These are phyloP conservation scores for Chironomus tepperi DNA, from an alignment of 1,140 invertebrate species.

Conservation along the genomic window DNA sequence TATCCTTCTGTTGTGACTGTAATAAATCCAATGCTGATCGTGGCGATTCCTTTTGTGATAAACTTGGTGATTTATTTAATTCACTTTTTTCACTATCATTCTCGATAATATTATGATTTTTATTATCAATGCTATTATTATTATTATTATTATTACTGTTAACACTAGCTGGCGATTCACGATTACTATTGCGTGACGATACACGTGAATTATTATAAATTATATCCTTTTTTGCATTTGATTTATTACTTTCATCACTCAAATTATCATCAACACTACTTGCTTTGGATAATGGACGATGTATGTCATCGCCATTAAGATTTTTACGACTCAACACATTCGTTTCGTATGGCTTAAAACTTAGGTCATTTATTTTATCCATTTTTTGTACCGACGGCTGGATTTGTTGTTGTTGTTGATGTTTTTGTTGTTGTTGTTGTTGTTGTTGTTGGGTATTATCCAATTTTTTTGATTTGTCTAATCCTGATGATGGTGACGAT, in stretches of 20 bases:
- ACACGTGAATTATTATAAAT: slow-evolving; percentile 35
- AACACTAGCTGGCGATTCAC: slow-evolving; percentile 41
- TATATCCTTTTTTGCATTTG: slow-evolving; percentile 34
- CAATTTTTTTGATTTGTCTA: slow-evolving; percentile 41
- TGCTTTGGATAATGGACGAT: slow-evolving; percentile 56
- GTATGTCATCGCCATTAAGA: slow-evolving; percentile 44
- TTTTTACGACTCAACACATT: slow-evolving; percentile 62
- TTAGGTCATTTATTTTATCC: slow-evolving; percentile 41
- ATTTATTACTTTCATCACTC: slow-evolving; percentile 35
- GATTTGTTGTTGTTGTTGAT: slow-evolving; percentile 41
- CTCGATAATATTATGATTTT: slow-evolving; percentile 28
- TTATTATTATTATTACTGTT: slow-evolving; percentile 28
- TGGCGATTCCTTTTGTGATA: slow-evolving; percentile 54
- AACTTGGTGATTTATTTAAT: slow-evolving; percentile 44
- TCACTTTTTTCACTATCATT: slow-evolving; percentile 30
- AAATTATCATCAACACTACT: slow-evolving; percentile 48
- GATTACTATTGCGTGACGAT: slow-evolving; percentile 44
- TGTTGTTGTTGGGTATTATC: slow-evolving; percentile 46
- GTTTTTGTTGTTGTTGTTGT: slow-evolving; percentile 40
- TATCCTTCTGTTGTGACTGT: slow-evolving; percentile 64
- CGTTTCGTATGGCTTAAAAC: slow-evolving; percentile 78
- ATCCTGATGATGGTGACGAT: slow-evolving; percentile 31
- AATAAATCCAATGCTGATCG: slow-evolving; percentile 78
- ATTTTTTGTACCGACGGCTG: slow-evolving; percentile 49
- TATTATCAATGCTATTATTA: slow-evolving; percentile 26